Conservation (phyloP, 2,888 invertebrate genomes). For the Synanthedon tipuliformis region DNA sequence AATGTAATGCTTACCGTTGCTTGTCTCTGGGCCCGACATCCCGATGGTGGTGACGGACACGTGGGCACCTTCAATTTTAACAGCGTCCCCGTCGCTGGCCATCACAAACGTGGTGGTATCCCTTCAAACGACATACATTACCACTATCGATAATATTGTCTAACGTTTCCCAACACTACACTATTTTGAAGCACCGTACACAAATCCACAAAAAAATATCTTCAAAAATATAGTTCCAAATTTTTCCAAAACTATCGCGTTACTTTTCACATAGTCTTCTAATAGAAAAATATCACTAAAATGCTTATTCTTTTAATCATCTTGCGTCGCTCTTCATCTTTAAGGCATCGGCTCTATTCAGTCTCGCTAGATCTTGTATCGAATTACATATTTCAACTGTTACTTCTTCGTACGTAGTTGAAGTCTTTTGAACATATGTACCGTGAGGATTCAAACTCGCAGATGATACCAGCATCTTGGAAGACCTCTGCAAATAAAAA, state of each 20-base stretch:
- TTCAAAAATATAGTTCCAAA: conserved; percentile 36
- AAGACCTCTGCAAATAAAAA: conserved; percentile 39
- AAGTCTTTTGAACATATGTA: conserved; percentile 10
- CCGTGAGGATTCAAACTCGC: conserved; percentile 19
- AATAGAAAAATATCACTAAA: conserved; percentile 29
- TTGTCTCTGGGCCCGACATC: conserved; percentile 71
- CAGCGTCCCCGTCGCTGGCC: conserved; percentile 57
- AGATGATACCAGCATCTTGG: conserved; percentile 47
- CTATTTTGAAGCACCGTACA: conserved; percentile 38
- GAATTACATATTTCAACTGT: conserved; percentile 22
- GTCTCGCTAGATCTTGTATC: conserved; percentile 32
- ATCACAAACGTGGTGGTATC: conserved; percentile 26
- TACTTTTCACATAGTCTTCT: conserved; percentile 27
- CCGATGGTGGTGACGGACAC: conserved; percentile 87
- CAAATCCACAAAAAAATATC: conserved; percentile 26
- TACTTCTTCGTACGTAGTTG: conserved; percentile 13
- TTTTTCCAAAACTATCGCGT: conserved; percentile 31
- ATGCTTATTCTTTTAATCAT: conserved; percentile 28
- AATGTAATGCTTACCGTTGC: conserved; percentile 54
- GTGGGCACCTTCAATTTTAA: conserved; percentile 67
- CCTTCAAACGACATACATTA: conserved; percentile 23
- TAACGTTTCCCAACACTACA: conserved; percentile 40
- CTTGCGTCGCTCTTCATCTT: conserved; percentile 41
- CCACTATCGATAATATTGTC: conserved; percentile 31
- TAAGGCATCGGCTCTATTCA: conserved; percentile 50